Evolutionary conservation across 1,140 invertebrate genomes (phyloP).

Genomic region (Atta cephalotes): DNA sequence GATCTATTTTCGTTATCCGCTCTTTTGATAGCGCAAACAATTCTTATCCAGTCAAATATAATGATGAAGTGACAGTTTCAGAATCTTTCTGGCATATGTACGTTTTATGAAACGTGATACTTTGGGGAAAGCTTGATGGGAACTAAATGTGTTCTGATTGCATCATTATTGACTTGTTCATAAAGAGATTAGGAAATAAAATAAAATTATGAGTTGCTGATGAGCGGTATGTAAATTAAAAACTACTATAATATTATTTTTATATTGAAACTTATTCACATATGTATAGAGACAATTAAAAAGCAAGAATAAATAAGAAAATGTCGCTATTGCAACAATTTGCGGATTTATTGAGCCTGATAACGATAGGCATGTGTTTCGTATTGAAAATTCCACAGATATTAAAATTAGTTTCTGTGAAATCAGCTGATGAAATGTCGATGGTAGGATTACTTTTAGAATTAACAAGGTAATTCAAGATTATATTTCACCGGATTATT

Average conservation of each 20-base stretch:
- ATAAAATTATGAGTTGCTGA: background rate
- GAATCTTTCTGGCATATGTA: background rate
- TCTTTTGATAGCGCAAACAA: background rate
- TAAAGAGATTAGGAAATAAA: conserved; percentile 3
- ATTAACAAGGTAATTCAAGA: conserved; percentile 87
- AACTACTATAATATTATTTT: background rate
- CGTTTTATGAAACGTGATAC: background rate
- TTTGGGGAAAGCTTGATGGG: too few species aligned
- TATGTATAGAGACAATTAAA: background rate
- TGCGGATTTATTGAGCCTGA: conserved; percentile 88
- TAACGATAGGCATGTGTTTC: conserved; percentile 90
- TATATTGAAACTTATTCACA: background rate
- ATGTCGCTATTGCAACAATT: conserved; percentile 81
- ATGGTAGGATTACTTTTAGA: conserved; percentile 89
- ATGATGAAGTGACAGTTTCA: background rate
- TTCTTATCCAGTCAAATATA: background rate
- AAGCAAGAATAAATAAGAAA: background rate
- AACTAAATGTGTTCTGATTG: background rate
- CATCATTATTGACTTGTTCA: background rate
- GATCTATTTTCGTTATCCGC: background rate
- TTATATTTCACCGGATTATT: too few species aligned
- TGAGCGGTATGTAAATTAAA: background rate
- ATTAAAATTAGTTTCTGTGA: conserved; percentile 86
- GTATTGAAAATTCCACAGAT: conserved; percentile 92
- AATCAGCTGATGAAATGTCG: conserved; percentile 89